Percentiles rank a stretch among this genome's conserved stretches.
Conservation (phyloP, 92 coral and sea anemone species). For the Bergia sp. region DNA sequence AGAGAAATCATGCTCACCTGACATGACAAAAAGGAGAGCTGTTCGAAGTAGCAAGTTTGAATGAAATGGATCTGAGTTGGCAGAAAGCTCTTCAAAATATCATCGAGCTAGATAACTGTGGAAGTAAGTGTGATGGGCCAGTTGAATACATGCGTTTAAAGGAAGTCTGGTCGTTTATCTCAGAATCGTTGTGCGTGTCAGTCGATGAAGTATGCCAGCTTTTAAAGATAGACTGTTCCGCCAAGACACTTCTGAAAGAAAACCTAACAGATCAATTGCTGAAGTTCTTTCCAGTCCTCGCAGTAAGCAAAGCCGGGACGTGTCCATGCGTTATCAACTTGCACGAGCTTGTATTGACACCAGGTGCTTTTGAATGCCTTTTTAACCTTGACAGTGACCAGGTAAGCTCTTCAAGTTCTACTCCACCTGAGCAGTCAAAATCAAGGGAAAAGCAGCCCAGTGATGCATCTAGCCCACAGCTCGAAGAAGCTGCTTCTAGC, state of each 20-base stretch:
- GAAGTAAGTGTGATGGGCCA: slow-evolving; percentile 21
- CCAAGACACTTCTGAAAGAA: not conserved
- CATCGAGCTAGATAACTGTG: not conserved
- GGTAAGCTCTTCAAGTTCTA: no score
- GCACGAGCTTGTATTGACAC: slow-evolving; percentile 31
- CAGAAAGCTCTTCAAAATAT: not conserved
- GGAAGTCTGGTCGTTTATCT: slow-evolving; percentile 13
- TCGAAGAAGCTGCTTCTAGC: not conserved
- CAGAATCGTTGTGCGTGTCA: not conserved
- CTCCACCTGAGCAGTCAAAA: not conserved
- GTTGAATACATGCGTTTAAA: slow-evolving; percentile 2
- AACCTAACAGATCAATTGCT: not conserved
- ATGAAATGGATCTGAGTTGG: not conserved
- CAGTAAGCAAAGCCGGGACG: not conserved
- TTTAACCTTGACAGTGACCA: no score
- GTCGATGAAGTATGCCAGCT: not conserved
- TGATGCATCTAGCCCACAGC: not conserved
- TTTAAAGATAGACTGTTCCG: not conserved
- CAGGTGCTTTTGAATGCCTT: slow-evolving; percentile 25
- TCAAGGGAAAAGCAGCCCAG: not conserved
- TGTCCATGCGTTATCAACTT: slow-evolving; percentile 22
- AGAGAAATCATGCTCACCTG: not conserved
- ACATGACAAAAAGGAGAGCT: slow-evolving; percentile 8
- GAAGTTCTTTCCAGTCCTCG: slow-evolving; percentile 1
- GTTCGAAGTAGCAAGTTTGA: not conserved